Percentiles rank a stretch among this genome's conserved stretches.
These are phyloP conservation scores for Zeus faber DNA, from an alignment of 2,113 vertebrate species.

Conservation along the genomic window DNA sequence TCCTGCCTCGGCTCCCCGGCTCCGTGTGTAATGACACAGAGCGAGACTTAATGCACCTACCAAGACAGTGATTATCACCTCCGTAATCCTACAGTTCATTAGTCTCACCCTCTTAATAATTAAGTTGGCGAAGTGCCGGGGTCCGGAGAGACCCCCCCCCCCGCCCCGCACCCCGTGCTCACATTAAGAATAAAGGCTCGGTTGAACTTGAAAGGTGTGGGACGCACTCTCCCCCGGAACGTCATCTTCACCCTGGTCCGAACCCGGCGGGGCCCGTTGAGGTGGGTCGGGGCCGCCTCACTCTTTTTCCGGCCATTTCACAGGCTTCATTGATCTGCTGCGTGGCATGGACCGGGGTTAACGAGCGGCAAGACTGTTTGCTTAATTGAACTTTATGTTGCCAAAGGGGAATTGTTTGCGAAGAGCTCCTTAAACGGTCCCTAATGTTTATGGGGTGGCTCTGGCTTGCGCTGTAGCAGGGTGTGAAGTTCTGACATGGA, in stretches of 20 bases:
- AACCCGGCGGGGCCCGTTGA: background rate
- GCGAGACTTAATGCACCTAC: constrained; percentile 63
- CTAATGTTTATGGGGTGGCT: constrained; percentile 33
- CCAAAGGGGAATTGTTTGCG: constrained; percentile 39
- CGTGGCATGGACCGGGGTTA: constrained; percentile 39
- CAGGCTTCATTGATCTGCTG: constrained; percentile 39
- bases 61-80: constrained; percentile 69
- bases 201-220: constrained; percentile 46
- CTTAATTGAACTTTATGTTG: constrained; percentile 54
- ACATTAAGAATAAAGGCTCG: constrained; percentile 58
- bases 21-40: constrained; percentile 52
- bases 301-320: constrained; percentile 25
- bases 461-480: constrained; percentile 5
- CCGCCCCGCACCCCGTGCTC: constrained; percentile 56
- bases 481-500: constrained; percentile 22
- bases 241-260: background rate
- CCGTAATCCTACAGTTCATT: constrained; percentile 74
- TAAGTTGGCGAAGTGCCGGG: constrained; percentile 55
- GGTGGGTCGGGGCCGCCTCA: background rate
- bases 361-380: constrained; percentile 40
- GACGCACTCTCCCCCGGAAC: constrained; percentile 3
- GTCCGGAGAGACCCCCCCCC: constrained; percentile 45
- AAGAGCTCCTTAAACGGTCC: constrained; percentile 52
- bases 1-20: background rate
- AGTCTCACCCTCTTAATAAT: constrained; percentile 57